Base-by-base conservation (phyloP, 2,113 vertebrate genomes). In the Laticauda laticaudata region DNA sequence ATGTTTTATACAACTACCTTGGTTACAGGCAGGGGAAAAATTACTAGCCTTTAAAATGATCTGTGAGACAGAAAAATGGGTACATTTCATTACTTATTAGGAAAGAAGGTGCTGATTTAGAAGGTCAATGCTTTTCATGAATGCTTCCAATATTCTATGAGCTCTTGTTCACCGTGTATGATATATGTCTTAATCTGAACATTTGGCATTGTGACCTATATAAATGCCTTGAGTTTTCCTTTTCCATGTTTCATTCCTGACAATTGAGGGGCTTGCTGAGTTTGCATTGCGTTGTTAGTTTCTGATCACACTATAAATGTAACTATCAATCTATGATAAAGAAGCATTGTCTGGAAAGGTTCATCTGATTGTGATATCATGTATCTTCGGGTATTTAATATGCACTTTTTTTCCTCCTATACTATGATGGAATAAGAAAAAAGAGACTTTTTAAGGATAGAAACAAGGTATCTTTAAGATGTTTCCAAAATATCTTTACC, bases 141-240 rank as follows among this genome's bases (percentile, higher is more conserved):
- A 94, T 29, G 94, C 69, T 29, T 94, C 61, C 87, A 64, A n/a
- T 93, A 92, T 88, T 87, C 90, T 0, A 4, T 90, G 91, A 86
- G 87, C 87, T 91, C 55, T 51, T 11, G 18, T 86, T 91, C 18
- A 8, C 69, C 86, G 55, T n/a, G 14, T 26, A 92, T 3, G 26
- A 93, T 61, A 43, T 92, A 92, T 87, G 88, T 87, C 57, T 59
- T 93, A 20, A 69, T 89, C 69, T 92, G 39, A 90, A 86, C 29
- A 89, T 92, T 96, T 94, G 88, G n/a, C 94, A 88, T 34, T 64
- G n/a, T 92, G 57, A 93, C 93, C 88, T 2, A 2, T 81, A 88
- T 92, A 89, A 69, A 21, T 92, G 54, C 12, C 81, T 95, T 64
- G 90, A 0, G 59, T 75, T 85, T 18, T 54, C 2, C 59, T 14